Evolutionary conservation across 2,797 vertebrate genomes (phyloP).

Genomic region (Xyrichtys novacula): DNA sequence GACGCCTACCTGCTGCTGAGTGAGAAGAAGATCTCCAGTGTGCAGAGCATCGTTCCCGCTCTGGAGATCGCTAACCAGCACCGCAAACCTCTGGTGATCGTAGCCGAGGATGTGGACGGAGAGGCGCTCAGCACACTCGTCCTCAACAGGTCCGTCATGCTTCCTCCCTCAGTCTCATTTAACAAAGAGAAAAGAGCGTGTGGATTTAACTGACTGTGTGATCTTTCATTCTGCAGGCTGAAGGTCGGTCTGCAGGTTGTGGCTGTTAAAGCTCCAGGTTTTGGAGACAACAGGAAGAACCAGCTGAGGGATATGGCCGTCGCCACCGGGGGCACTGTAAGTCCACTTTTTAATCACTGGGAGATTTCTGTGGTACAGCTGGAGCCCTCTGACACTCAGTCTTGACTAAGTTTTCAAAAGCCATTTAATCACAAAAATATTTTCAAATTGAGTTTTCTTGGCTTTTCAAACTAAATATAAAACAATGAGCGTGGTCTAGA

Average conservation of each 20-base stretch:
- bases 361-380: too few relatives aligned
- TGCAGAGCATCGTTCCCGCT: slow-evolving; percentile 97
- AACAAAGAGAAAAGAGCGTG: neutral
- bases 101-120: slow-evolving; percentile 97
- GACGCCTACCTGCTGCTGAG: slow-evolving; percentile 96
- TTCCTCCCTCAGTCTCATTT: neutral
- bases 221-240: slow-evolving; percentile 79
- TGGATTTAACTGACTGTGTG: neutral
- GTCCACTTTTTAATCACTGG: slow-evolving; percentile 78
- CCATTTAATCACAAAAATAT: too few relatives aligned
- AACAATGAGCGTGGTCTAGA: too few relatives aligned
- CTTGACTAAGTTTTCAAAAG: too few relatives aligned
- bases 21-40: slow-evolving; percentile 98
- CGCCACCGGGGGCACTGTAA: slow-evolving; percentile 94
- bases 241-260: slow-evolving; percentile 99
- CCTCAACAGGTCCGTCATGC: slow-evolving; percentile 89
- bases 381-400: too few relatives aligned
- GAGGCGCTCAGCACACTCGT: slow-evolving; percentile 98
- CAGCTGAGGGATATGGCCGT: slow-evolving; percentile 96
- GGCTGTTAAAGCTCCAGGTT: slow-evolving; percentile 97
- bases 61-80: slow-evolving; percentile 97
- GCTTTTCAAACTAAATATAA: too few relatives aligned
- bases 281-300: slow-evolving; percentile 98
- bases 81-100: slow-evolving; percentile 95
- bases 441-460: too few relatives aligned